Evolutionary conservation across 2,797 vertebrate genomes (phyloP).

Genomic region (Peromyscus eremicus): DNA sequence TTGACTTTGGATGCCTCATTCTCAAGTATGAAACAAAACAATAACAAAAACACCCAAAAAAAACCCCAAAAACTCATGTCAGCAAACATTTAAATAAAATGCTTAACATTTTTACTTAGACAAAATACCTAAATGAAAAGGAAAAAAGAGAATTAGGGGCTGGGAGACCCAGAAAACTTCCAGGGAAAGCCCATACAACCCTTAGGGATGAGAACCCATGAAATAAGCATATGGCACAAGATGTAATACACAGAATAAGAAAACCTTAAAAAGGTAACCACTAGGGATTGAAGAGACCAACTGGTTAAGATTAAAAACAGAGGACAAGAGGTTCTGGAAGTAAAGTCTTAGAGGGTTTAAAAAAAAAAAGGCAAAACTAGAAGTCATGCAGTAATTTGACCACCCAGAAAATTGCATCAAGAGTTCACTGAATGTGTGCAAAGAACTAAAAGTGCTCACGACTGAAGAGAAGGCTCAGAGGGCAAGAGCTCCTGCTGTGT

Average conservation of each 20-base stretch:
- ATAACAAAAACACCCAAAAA: background rate
- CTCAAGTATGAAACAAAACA: background rate
- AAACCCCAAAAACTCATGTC: background rate
- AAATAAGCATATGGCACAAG: slow-evolving; percentile 1
- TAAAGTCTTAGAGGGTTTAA: background rate
- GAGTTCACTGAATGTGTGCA: background rate
- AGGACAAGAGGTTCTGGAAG: slow-evolving; percentile 18
- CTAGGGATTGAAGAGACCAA: slow-evolving; percentile 9
- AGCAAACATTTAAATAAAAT: background rate
- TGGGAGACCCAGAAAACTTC: background rate
- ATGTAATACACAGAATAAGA: slow-evolving; percentile 26
- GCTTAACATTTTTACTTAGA: background rate
- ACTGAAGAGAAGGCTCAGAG: background rate
- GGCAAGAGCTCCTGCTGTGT: background rate
- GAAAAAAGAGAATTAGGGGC: background rate
- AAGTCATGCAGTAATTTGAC: slow-evolving; percentile 19
- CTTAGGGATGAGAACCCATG: slow-evolving; percentile 36
- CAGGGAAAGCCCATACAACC: background rate
- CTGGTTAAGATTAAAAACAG: slow-evolving; percentile 30
- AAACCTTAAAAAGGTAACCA: slow-evolving; percentile 34
- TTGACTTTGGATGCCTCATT: background rate
- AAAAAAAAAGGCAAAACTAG: slow-evolving; percentile 40
- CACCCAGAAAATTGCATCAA: slow-evolving; percentile 37
- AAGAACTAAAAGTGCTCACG: slow-evolving; percentile 32
- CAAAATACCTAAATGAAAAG: slow-evolving; percentile 6